Conservation (phyloP, 2,113 vertebrate genomes). For the Mola mola region DNA sequence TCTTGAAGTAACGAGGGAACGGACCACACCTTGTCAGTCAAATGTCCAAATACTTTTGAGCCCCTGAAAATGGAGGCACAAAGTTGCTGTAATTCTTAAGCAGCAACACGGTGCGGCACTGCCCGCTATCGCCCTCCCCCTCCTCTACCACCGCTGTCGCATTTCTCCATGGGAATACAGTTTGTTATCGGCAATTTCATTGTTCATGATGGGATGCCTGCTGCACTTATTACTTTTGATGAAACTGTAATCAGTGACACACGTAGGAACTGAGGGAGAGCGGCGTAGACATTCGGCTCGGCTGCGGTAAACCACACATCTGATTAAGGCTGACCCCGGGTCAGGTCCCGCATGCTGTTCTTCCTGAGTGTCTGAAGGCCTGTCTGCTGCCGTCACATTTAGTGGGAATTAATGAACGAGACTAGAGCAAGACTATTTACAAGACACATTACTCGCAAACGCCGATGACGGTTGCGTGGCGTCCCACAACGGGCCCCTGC, state of each 20-base stretch:
- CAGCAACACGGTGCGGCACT: too few species aligned
- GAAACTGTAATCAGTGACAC: constrained; percentile 57
- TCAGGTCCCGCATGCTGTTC: constrained; percentile 31
- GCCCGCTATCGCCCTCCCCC: constrained; percentile 2
- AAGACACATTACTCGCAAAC: too few species aligned
- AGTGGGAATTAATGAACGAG: too few species aligned
- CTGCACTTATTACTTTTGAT: constrained; percentile 62
- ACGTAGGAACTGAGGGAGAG: constrained; percentile 26
- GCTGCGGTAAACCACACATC: constrained; percentile 40
- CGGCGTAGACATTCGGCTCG: constrained; percentile 9
- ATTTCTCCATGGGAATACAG: constrained; percentile 45
- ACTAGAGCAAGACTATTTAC: too few species aligned
- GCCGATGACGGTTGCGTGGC: too few species aligned
- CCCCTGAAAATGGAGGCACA: too few species aligned
- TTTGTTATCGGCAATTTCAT: constrained; percentile 39
- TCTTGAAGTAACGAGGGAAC: too few species aligned
- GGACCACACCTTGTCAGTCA: too few species aligned
- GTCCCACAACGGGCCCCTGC: too few species aligned
- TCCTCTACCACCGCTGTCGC: constrained; percentile 3
- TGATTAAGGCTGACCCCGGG: constrained; percentile 53
- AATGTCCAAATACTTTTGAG: too few species aligned
- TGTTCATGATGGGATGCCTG: constrained; percentile 41
- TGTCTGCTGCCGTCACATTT: constrained; percentile 7
- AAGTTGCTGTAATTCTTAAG: too few species aligned
- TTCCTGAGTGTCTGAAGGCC: too few species aligned